These are phyloP conservation scores for Arbacia lixula DNA, from an alignment of 53 echinoderm and acorn worm genomes.

Conservation along the genomic window DNA sequence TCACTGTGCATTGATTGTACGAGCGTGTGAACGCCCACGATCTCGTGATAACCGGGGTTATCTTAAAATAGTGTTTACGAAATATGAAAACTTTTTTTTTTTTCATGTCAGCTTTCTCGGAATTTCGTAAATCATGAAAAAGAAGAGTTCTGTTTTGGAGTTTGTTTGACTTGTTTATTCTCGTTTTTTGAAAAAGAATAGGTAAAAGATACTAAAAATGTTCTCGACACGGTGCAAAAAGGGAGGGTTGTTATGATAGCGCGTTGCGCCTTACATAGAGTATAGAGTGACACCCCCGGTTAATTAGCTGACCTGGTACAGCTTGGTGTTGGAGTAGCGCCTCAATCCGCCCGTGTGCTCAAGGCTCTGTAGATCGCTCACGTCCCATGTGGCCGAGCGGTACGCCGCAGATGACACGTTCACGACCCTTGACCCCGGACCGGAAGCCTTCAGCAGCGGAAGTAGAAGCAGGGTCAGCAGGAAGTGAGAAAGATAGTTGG, in stretches of 20 bases:
- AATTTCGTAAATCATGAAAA: too few relatives aligned
- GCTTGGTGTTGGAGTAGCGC: slow-evolving; percentile 43
- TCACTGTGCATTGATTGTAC: too few relatives aligned
- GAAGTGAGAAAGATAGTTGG: slow-evolving; percentile 87
- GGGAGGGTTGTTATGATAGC: too few relatives aligned
- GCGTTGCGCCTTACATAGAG: too few relatives aligned
- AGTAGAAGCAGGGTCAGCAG: slow-evolving; percentile 76
- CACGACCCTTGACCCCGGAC: slow-evolving; percentile 65
- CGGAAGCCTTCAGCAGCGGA: slow-evolving; percentile 70
- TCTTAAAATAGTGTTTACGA: too few relatives aligned
- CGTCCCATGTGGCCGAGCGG: neutral
- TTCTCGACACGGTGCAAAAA: neutral
- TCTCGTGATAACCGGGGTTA: too few relatives aligned
- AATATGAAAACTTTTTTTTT: too few relatives aligned
- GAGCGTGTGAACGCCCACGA: too few relatives aligned
- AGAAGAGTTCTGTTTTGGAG: too few relatives aligned
- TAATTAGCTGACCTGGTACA: slow-evolving; percentile 56
- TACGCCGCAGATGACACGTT: slow-evolving; percentile 69
- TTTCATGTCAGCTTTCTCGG: too few relatives aligned
- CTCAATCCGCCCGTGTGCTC: neutral
- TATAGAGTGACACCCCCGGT: too few relatives aligned
- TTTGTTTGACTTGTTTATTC: too few relatives aligned
- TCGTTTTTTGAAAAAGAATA: neutral
- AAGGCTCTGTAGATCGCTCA: slow-evolving; percentile 24
- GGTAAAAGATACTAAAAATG: neutral